phyloP scores from a whole-genome alignment of 2,888 invertebrate genomes.

The Parascotia fuliginaria region DNA sequence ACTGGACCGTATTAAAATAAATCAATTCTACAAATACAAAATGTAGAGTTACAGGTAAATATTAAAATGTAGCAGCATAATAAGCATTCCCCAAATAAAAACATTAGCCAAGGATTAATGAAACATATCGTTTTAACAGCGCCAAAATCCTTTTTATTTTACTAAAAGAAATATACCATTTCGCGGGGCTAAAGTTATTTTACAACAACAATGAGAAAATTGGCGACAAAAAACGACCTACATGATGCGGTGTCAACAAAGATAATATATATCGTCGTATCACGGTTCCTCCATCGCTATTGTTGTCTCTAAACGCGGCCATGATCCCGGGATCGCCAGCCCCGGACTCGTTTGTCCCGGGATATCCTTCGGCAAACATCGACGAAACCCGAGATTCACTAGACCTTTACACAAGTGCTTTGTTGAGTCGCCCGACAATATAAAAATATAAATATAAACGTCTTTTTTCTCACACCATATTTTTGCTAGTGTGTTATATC shows the following conservation, averaged over 20 bases:
- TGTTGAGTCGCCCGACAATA: slow-evolving; percentile 66
- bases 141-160: slow-evolving; percentile 37
- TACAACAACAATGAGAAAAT: slow-evolving; percentile 73
- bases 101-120: slow-evolving; percentile 21
- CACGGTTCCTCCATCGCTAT: slow-evolving; percentile 73
- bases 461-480: slow-evolving; percentile 50
- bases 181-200: slow-evolving; percentile 60
- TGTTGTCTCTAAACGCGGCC: slow-evolving; percentile 76
- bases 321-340: slow-evolving; percentile 73
- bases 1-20: too few species aligned
- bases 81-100: slow-evolving; percentile 16
- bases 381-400: slow-evolving; percentile 79
- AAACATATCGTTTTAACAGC: slow-evolving; percentile 25
- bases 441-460: slow-evolving; percentile 72
- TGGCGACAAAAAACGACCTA: slow-evolving; percentile 78
- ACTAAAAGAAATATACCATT: slow-evolving; percentile 52
- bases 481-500: slow-evolving; percentile 36
- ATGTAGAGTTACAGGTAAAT: slow-evolving; percentile 7
- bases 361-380: slow-evolving; percentile 82
- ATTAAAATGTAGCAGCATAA: slow-evolving; percentile 16
- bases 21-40: too few species aligned
- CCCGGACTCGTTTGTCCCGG: slow-evolving; percentile 79
- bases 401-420: slow-evolving; percentile 79
- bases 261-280: slow-evolving; percentile 81
- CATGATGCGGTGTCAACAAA: slow-evolving; percentile 80